phyloP scores from a whole-genome alignment of 2,888 invertebrate species.

The Chesias legatella region DNA sequence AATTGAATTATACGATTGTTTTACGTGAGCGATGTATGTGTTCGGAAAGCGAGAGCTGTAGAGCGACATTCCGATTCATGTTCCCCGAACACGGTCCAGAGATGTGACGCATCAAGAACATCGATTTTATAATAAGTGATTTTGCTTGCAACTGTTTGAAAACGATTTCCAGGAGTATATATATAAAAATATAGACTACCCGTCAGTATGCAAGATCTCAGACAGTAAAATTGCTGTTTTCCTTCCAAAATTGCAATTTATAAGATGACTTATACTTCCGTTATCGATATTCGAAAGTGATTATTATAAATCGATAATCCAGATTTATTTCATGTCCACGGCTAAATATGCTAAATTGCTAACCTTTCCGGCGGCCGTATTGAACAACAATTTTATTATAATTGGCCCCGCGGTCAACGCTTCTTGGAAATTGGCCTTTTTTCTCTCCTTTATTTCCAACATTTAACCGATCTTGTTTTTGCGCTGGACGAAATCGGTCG shows the following conservation, averaged over 20 bases:
- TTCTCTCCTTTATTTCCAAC: constrained; percentile 62
- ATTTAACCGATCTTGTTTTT: constrained; percentile 71
- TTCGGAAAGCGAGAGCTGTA: constrained; percentile 68
- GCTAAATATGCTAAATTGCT: constrained; percentile 58
- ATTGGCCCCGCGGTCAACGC: constrained; percentile 71
- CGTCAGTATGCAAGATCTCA: constrained; percentile 14
- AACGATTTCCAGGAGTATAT: constrained; percentile 5
- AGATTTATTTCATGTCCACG: constrained; percentile 32
- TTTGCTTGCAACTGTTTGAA: constrained; percentile 3
- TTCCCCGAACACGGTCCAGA: constrained; percentile 54
- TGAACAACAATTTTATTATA: constrained; percentile 74
- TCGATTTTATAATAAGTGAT: constrained; percentile 52
- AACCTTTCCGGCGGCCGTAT: constrained; percentile 65
- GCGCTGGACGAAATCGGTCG: constrained; percentile 49
- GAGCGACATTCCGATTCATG: constrained; percentile 72
- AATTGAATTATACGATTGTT: constrained; percentile 32
- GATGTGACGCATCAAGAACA: constrained; percentile 34
- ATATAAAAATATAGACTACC: too few species aligned
- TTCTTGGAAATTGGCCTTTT: constrained; percentile 72
- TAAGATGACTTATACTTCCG: constrained; percentile 22
- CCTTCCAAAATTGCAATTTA: constrained; percentile 18
- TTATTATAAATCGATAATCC: constrained; percentile 32
- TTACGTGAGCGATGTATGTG: constrained; percentile 24
- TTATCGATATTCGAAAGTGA: constrained; percentile 25
- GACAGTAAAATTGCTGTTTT: constrained; percentile 29